Evolutionary conservation across 2,797 vertebrate species (phyloP), one percentile per base, ranked within the genome.

Genomic region (Amphiprion clarkii): DNA sequence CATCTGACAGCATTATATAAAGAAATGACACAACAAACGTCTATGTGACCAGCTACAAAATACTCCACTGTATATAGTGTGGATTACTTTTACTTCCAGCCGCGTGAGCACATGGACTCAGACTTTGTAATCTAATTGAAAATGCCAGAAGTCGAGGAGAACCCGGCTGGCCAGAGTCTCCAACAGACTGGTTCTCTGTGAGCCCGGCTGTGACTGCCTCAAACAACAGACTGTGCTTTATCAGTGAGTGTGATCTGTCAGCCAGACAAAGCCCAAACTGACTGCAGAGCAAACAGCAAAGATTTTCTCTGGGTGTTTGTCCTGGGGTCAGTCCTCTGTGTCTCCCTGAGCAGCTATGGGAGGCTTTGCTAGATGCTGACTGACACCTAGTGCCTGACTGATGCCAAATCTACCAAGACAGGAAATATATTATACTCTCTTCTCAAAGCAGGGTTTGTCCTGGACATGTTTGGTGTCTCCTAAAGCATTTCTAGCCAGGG

Each of bases 361-460:
- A 83, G 65, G 44, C 51, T 79, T 73, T 58, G 51, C 29, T 25
- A 74, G 86, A 76, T 13, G 21, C 55, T 68, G 83, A 78, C 82
- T 90, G 88, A 91, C 90, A 92, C 72, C 91, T 92, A 89, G 87
- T 90, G 89, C 56, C 85, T 52, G 71, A 83, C 46, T 81, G 54
- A 79, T 60, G 87, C 64, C 73, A 83, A 61, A 69, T 57, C 66
- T 25, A 39, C 63, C 52, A 71, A 31, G 44, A 19, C 13, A 23
- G 14, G 12, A 51, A 62, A 67, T 2, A 54, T 39, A 53, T 25
- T 52, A 55, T 6, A 68, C 33, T 56, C 9, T 7, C 36, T 21
- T 16, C 13, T 40, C 39, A 52, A 70, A 48, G 6, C 42, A 16
- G 42, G 36, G 11, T 39, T 39, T 39, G 36, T 39, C 36, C 36